Base-by-base conservation (phyloP, 2,797 vertebrate species). In the Lithobates sylvaticus region DNA sequence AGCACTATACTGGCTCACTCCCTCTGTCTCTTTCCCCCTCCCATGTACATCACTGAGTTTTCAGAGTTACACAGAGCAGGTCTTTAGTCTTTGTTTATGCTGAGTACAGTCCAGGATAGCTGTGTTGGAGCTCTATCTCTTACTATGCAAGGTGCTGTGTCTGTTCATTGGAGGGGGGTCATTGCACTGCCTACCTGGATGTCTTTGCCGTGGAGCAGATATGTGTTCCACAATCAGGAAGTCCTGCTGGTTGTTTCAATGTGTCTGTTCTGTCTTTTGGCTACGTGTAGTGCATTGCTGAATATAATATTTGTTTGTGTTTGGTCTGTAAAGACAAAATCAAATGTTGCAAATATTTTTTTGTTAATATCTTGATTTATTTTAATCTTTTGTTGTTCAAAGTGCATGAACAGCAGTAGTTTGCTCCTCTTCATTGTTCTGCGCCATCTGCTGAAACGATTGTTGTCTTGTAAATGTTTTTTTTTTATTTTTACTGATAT, bases 21-120 rank as follows among this genome's bases (percentile, higher is more conserved):
- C 54, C 21, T 34, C n/a, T 47, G 61, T 29, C 42, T 70, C 18
- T 23, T 67, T 78, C 67, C 84, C 78, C 74, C 84, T 81, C 78
- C 70, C 32, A 72, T 67, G 54, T 78, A 70, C 77, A 85, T 42
- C 70, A 39, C 26, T 50, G 32, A 86, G 73, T 81, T 76, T 29
- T 81, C 73, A 47, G 65, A 50, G 80, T 68, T 54, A 69, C 50
- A 69, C 75, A 79, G 54, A 69, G 71, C 81, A 84, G 86, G 16
- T 87, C 71, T 64, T 78, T 44, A 74, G 69, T 64, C 67, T 78
- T 54, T 69, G 81, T 44, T 26, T 21, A 27, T 73, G 68, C 67
- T 0, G 85, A 65, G 68, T 54, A 15, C 69, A 69, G 81, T 39
- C 68, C 26, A 26, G 86, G 70, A 84, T 79, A 27, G 76, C 44